These are phyloP conservation scores for Amblyopsis hoosieri DNA, from an alignment of 2,797 vertebrate species.

Conservation along the genomic window DNA sequence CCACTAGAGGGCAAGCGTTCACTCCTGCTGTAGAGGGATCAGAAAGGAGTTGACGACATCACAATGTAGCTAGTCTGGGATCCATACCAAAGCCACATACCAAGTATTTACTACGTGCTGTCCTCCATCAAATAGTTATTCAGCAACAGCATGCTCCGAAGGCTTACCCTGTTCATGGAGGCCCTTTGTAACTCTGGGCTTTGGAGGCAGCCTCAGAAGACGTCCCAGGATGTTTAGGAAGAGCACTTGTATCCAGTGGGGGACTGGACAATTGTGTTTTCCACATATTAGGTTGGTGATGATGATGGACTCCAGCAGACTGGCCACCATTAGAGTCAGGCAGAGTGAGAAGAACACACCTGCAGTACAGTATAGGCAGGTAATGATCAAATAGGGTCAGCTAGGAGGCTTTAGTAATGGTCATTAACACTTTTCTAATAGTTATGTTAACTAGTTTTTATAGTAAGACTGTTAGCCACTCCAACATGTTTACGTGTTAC, in stretches of 20 bases:
- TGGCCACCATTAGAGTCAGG: constrained; percentile 78
- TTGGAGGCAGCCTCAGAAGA: constrained; percentile 53
- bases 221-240: constrained; percentile 58
- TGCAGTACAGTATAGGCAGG: constrained; percentile 23
- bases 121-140: too few species aligned
- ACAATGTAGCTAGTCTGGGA: too few species aligned
- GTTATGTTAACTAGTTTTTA: too few species aligned
- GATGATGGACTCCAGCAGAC: constrained; percentile 77
- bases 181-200: constrained; percentile 13
- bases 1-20: constrained; percentile 14
- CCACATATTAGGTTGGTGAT: constrained; percentile 72
- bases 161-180: constrained; percentile 33
- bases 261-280: constrained; percentile 45
- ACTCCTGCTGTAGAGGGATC: constrained; percentile 24
- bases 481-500: too few species aligned
- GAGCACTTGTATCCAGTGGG: constrained; percentile 64
- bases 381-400: background rate
- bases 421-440: background rate
- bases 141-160: background rate
- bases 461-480: too few species aligned
- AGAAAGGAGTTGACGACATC: background rate
- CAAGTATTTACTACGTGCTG: too few species aligned
- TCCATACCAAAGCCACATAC: too few species aligned
- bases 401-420: background rate
- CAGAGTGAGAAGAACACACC: constrained; percentile 76